Conservation (phyloP, 2,113 vertebrate species). For the Otus sunia region DNA sequence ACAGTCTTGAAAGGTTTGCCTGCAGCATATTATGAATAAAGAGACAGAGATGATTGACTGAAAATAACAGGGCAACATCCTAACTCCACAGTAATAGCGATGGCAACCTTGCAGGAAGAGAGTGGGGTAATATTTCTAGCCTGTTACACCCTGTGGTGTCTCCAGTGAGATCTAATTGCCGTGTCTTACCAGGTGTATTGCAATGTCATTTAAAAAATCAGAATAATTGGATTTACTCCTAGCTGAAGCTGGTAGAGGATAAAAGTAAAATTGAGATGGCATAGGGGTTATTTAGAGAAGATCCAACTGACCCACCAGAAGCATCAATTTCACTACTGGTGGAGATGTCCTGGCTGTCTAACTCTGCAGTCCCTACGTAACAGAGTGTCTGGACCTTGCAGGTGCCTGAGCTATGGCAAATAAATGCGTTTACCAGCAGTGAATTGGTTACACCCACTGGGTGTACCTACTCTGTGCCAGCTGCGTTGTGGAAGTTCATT, state of each 20-base stretch:
- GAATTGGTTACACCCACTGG: neutral
- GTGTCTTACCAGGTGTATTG: neutral
- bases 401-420: neutral
- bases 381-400: neutral
- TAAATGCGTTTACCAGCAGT: neutral
- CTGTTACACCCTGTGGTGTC: neutral
- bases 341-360: neutral
- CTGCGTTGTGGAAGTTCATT: neutral
- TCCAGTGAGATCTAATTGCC: neutral
- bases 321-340: neutral
- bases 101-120: neutral
- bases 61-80: neutral
- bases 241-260: neutral
- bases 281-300: neutral
- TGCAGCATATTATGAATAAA: neutral
- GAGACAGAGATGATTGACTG: neutral
- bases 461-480: neutral
- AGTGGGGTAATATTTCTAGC: rapidly evolving
- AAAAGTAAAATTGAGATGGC: neutral
- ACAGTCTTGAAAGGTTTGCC: neutral
- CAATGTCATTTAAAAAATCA: neutral
- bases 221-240: neutral
- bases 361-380: neutral
- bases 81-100: neutral
- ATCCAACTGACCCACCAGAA: neutral